Conservation (phyloP, 2,113 vertebrate species). For the Chunga burmeisteri region DNA sequence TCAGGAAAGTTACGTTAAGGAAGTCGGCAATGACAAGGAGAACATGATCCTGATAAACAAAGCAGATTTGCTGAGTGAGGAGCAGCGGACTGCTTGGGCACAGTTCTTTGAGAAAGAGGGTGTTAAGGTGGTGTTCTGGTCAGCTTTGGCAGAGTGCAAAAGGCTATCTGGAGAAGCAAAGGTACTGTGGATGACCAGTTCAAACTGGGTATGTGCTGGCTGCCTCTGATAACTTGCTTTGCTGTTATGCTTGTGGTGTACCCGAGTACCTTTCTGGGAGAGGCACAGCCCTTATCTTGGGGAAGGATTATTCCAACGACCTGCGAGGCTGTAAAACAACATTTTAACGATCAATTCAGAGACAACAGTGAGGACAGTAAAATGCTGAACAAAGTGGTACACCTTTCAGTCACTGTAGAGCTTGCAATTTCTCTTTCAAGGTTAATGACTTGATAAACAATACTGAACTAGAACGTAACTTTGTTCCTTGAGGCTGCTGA, state of each 20-base stretch:
- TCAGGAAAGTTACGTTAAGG: conserved; percentile 90
- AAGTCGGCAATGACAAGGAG: conserved; percentile 84
- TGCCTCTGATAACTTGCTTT: neutral
- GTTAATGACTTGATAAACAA: neutral
- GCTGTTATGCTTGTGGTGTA: neutral
- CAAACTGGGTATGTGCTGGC: neutral
- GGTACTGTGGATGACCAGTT: conserved; percentile 65
- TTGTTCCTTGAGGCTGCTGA: neutral
- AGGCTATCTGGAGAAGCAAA: conserved; percentile 76
- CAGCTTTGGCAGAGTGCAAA: conserved; percentile 84
- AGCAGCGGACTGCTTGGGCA: conserved; percentile 89
- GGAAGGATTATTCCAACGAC: neutral
- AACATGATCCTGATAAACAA: conserved; percentile 95
- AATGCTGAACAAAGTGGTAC: neutral
- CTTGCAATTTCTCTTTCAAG: neutral
- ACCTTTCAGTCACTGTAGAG: accelerated
- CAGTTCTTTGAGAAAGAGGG: conserved; percentile 85
- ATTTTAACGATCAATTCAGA: neutral
- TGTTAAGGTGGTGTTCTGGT: conserved; percentile 92
- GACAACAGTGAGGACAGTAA: neutral
- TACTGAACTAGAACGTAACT: neutral
- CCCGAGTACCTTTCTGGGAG: neutral
- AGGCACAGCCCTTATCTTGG: neutral
- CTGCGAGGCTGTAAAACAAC: neutral
- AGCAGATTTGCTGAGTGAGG: conserved; percentile 86